Base-by-base conservation (phyloP, 2,113 vertebrate species). In the Platycercus adscitus region DNA sequence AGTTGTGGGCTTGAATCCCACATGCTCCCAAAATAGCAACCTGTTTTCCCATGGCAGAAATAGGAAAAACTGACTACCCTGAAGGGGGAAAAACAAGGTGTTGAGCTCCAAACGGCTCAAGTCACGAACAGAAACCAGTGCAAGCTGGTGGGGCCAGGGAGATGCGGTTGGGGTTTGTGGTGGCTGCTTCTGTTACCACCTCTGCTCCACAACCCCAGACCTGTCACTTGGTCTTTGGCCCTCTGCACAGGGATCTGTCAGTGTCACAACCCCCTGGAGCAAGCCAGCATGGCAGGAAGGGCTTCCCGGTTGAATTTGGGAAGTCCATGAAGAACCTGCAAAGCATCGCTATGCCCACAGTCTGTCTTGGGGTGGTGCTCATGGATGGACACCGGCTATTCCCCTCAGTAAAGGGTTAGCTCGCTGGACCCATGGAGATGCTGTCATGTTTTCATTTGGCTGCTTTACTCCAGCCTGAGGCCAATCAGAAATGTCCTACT, bases 401-500 rank as follows among this genome's bases (percentile, higher is more conserved):
- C 39, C 49, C 61, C 44, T 69, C 70, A 49, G 71, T 8, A 47
- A 88, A 96, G 78, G 68, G 75, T 39, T 70, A 52, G 68, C 44
- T 70, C 75, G 17, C 66, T 0, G 61, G 83, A 70, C 81, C 65
- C 1, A 0, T 4, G 26, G 91, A 95, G 83, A 91, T 5, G 63
- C 89, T 94, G 85, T 93, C 95, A 91, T 92, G 75, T 65, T 95
- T 94, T 96, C 60, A 89, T 96, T 95, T 97, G 95, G 97, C 94
- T 96, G 86, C 86, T 97, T 65, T 88, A 70, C 95, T 97, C 85
- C 94, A 96, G 96, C 97, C 96, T 6, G 79, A 95, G 96, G 97
- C 96, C 96, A 94, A 52, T 97, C 88, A 39, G 95, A 97, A 95
- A 93, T 91, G 93, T 97, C 95, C 94, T 97, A 85, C 97, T 95